Base-by-base conservation (phyloP, 2,113 vertebrate species). In the Gavialis gangeticus region DNA sequence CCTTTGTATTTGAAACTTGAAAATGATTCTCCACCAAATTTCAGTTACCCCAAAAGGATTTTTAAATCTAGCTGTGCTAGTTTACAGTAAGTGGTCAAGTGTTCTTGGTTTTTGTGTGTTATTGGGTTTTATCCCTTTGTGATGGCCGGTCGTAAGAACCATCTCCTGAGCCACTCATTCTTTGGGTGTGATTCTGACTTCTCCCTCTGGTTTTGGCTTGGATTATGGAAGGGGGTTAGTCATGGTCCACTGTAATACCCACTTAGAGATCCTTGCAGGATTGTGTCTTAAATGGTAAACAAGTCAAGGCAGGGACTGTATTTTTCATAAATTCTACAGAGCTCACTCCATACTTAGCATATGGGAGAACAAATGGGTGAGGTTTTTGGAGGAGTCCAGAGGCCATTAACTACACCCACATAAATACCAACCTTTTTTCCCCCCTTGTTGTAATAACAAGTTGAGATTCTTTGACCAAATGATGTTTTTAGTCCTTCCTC, bases 311-410 rank as follows among this genome's bases (percentile, higher is more conserved):
- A 12, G 37, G 63, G 21, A 25, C 19, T 1, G n/a, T 67, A n/a
- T 46, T 24, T 6, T 62, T 5, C 34, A 46, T 59, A 22, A 34
- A 37, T 21, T 56, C 56, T 64, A 13, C 46, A 46, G 1, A n/a
- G 10, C 3, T 1, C 69, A 24, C 55, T 66, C 6, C 2, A 73
- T 22, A 12, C 67, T 37, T 71, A 13, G 12, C 60, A 18, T 21
- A 17, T 67, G 58, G 46, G 46, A 46, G 46, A 28, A 37, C 0
- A 0, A 9, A 3, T 22, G 11, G 9, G 17, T 89, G 13, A 16
- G 37, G 25, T 13, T 75, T 55, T 6, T 63, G 19, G 3, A 55
- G 30, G 28, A n/a, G 27, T 93, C 28, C 62, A 21, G 58, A 30
- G 57, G 15, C n/a, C 24, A 55, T 22, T 73, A 46, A 37, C 28